Percentiles rank a stretch among this genome's conserved stretches.
phyloP scores from a whole-genome alignment of 2,113 vertebrate genomes.

The Cryptotis parvus region DNA sequence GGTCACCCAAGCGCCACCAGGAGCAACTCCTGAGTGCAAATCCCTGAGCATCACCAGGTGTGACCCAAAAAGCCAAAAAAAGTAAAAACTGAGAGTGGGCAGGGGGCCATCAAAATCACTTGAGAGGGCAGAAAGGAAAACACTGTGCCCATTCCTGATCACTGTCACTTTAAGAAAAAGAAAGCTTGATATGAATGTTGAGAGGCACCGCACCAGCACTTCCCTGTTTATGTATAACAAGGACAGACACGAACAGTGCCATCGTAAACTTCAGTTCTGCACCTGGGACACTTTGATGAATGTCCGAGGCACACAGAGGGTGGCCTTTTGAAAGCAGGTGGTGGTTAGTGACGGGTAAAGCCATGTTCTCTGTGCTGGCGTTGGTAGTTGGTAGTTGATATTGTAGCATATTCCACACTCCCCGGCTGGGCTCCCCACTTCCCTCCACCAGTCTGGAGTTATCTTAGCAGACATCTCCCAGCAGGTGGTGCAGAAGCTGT shows the following conservation, averaged over 20 bases:
- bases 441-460: neutral
- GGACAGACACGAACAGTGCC: neutral
- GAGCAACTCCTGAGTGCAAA: too few relatives aligned
- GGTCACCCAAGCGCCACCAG: too few relatives aligned
- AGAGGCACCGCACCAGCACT: neutral
- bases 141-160: neutral
- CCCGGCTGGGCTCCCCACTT: neutral
- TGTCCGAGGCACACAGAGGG: neutral
- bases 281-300: neutral
- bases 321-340: neutral
- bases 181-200: neutral
- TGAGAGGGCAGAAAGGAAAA: neutral
- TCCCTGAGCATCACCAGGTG: too few relatives aligned
- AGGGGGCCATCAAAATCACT: neutral
- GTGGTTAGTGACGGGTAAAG: too few relatives aligned
- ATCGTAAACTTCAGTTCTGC: neutral
- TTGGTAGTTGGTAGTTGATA: too few relatives aligned
- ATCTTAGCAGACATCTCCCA: conserved; percentile 33
- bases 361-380: neutral
- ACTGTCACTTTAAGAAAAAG: neutral
- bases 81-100: too few relatives aligned
- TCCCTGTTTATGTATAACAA: neutral
- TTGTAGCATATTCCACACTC: neutral
- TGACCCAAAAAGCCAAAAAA: neutral
- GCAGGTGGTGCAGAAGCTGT: conserved; percentile 62